Evolutionary conservation across 2,888 invertebrate species (phyloP), one percentile per base, ranked within the genome.

Genomic region (Sarcophaga caerulescens): DNA sequence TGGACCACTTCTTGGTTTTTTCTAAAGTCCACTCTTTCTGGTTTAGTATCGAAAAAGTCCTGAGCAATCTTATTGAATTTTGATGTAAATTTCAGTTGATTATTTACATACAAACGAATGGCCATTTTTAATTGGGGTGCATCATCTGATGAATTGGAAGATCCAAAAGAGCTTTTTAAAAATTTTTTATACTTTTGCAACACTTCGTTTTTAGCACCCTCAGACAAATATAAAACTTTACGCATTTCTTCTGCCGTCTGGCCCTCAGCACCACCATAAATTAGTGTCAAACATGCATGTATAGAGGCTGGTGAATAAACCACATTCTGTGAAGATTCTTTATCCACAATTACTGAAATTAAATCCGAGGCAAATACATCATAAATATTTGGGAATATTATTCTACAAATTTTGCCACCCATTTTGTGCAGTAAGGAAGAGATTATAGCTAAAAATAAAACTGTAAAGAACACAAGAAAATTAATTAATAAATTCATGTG

Each of bases 241-340:
- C 90, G 89, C 44, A 92, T 82, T 87, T 92, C 91, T 0, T 88
- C 86, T 0, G 91, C 92, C 4, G 92, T 92, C 10, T 92, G 85
- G 0, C 95, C 95, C 0, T 94, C 94, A 0, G 97, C 95, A 0
- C 96, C 97, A 91, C 96, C 95, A 80, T 95, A 95, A 3, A 96
- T 93, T 88, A 97, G 94, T 0, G 95, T 95, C 81, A 97, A 90
- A 0, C 96, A 95, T 78, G 96, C 91, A 92, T 97, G 96, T 87
- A 97, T 92, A 5, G 97, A 96, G 4, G 90, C 89, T 1, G 92
- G 92, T 3, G 92, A 92, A 57, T 90, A 85, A 17, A 92, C 88
- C 0, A 90, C 81, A 87, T 92, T 92, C 47, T 89, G 73, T 0
- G 77, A 12, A 0, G 68, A 10, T n/a, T 80, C 81, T 0, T 77